A percentile compares a stretch with the other conserved stretches of the same genome.
Conservation (phyloP, 2,113 vertebrate species). For the Oenanthe melanoleuca region DNA sequence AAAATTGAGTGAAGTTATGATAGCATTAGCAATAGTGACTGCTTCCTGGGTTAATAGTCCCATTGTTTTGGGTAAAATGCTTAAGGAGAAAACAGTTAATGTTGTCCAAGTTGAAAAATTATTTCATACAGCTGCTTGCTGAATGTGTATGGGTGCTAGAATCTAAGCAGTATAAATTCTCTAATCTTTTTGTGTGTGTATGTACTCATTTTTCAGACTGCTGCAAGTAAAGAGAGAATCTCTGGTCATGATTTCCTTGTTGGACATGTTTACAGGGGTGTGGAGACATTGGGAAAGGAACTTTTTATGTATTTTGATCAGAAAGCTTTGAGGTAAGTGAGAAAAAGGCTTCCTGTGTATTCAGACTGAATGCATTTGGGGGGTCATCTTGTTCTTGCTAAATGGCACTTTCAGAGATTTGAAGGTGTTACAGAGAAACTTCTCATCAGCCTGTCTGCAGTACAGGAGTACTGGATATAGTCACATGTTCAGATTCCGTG, state of each 20-base stretch:
- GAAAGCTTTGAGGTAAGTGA: slow-evolving; percentile 83
- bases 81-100: background rate
- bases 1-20: background rate
- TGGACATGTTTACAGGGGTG: slow-evolving; percentile 79
- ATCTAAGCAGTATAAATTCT: background rate
- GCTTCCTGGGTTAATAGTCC: background rate
- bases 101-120: background rate
- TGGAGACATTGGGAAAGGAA: slow-evolving; percentile 91
- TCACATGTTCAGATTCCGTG: background rate
- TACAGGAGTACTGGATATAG: background rate
- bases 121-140: background rate
- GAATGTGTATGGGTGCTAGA: background rate
- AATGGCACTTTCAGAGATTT: background rate
- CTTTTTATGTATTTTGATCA: slow-evolving; percentile 90
- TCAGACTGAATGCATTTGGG: background rate
- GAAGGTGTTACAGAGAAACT: background rate
- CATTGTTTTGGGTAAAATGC: background rate
- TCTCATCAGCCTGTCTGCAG: background rate
- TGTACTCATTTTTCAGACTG: slow-evolving; percentile 48
- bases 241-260: slow-evolving; percentile 26
- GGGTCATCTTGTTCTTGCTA: background rate
- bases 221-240: background rate
- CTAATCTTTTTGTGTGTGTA: background rate
- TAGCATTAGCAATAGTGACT: background rate
- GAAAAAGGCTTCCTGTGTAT: background rate